Base-by-base conservation (phyloP, 2,888 invertebrate genomes). In the Lacanobia oleracea region DNA sequence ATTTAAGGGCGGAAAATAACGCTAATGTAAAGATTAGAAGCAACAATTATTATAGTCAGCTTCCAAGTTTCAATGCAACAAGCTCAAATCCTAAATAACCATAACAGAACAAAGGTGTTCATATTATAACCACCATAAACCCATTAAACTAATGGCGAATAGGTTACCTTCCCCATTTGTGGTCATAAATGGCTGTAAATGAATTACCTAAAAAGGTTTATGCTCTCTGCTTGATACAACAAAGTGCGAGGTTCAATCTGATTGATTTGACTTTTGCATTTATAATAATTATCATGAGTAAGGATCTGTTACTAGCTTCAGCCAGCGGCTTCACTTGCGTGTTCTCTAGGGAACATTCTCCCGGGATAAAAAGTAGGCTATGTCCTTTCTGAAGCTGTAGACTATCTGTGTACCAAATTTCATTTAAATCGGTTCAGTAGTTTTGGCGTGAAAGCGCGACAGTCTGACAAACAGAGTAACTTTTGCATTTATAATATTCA, bases 91-190 rank as follows among this genome's bases (percentile, higher is more conserved):
- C 21, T 40, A 27, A 70, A 40, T 10, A 18, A 48, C 48, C n/a
- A 48, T n/a, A 23, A 54, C 6, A 33, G 9, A 18, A 40, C 5
- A 40, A 10, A 37, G 14, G 33, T 53, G 6, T 51, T 59, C 1
- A 18, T 51, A 6, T 14, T 23, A 60, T 37, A 16, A 45, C 16
- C 5, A 14, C 37, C 54, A 54, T 54, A 69, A 62, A 48, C 14
- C 37, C 27, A 56, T 72, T 72, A 48, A 40, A 48, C 18, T 48
- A 72, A 72, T 56, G 18, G 21, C 10, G 5, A 54, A 72, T 27
- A 48, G 14, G 40, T 27, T 10, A 10, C 6, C 10, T 18, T 16
- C n/a, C 27, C 27, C 10, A 48, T 48, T 62, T 48, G 21, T 63
- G 73, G 63, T 43, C 9, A 50, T 73, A 56, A 63, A 33, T 12